Base-by-base conservation (phyloP, 2,797 vertebrate species). In the Tangara arthus region DNA sequence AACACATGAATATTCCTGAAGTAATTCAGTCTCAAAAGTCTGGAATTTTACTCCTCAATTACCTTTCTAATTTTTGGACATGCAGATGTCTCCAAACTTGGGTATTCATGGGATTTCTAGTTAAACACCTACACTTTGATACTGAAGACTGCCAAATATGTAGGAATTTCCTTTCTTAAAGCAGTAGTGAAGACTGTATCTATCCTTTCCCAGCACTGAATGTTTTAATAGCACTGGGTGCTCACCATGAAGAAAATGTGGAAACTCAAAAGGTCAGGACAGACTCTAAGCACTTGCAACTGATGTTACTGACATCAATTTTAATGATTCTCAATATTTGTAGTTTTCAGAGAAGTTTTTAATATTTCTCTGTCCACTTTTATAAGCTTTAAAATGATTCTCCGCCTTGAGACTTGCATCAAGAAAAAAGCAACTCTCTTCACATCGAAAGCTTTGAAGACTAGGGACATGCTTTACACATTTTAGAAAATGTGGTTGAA, bases 121-220 rank as follows among this genome's bases (percentile, higher is more conserved):
- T 94, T 96, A 96, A 97, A 98, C 95, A 97, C 93, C 95, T 97
- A 95, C 92, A 96, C 97, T 98, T 98, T 97, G 97, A 98, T 97
- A 98, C 97, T 90, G 97, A 98, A 97, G 97, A 98, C 98, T 98
- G 98, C 98, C 98, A 98, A 98, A 98, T 97, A 97, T 94, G 96
- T 97, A 97, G 97, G 97, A 97, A 96, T 98, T 97, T 97, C 96
- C 89, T 98, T 97, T 97, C 96, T 94, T 97, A 97, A 98, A 96
- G 85, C 96, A 93, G 95, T 97, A 95, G 95, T 96, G 97, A 97
- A 98, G 98, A 98, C 96, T 97, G 41, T 97, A 66, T 96, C 94
- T 97, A 93, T 92, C 94, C 93, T 97, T 97, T 97, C 95, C 97
- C 97, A 97, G 97, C 97, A 98, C 98, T 98, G 98, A 98, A 98